Base-by-base conservation (phyloP, 2,797 vertebrate species). In the Pempheris klunzingeri region DNA sequence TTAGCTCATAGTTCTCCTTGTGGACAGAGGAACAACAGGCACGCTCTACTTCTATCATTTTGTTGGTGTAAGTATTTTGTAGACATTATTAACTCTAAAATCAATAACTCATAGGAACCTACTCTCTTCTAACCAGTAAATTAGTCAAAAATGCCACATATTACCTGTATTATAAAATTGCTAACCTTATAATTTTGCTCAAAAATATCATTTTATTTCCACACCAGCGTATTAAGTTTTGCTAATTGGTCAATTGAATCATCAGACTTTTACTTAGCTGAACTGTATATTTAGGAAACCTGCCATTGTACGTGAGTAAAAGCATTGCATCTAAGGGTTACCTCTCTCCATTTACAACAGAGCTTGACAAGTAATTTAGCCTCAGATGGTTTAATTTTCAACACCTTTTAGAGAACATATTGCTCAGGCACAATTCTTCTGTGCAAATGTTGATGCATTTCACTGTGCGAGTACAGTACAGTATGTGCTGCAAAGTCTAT, bases 331-430 rank as follows among this genome's bases (percentile, higher is more conserved):
- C 11, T 7, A 6, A 4, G 26, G 8, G 13, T 32, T 8, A 24
- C n/a, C 36, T 34, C 3, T 22, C 8, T 6, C 5, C 24, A 28
- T 53, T 53, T 13, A 17, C 49, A 46, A 39, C 18, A 60, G 28
- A 55, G 49, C 46, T 5, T 28, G 46, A 59, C 13, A 50, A 59
- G n/a, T 24, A 18, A 2, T 65, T 50, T 34, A 6, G 20, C 17
- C 26, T 36, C 20, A 26, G 10, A 47, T 44, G 55, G 22, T 67
- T 75, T 43, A 4, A 75, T 60, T 60, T 66, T 68, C 39, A 67
- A 14, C 24, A 52, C 26, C 26, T 34, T 32, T 18, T 18, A 11
- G 34, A 26, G 28, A 53, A 15, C 63, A 7, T 8, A 24, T 47
- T 24, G 28, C 55, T 53, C 38, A 36, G 55, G 26, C 5, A 8